Percentiles rank a stretch among this genome's conserved stretches.
Conservation (phyloP, 2,113 vertebrate genomes). For the Paralichthys olivaceus region DNA sequence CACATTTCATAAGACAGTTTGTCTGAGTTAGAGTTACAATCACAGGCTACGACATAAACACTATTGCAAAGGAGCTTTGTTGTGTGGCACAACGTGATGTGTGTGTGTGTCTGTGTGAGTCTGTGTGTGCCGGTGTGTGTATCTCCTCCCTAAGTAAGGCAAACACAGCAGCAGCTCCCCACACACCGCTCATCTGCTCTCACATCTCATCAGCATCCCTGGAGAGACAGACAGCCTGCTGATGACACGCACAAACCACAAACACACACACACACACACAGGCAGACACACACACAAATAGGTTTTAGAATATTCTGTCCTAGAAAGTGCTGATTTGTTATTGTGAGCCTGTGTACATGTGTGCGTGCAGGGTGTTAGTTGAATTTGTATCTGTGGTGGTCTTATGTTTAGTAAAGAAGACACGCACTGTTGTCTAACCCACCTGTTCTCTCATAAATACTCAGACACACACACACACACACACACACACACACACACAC, state of each 20-base stretch:
- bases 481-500: background rate
- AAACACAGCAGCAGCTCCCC: slow-evolving; percentile 37
- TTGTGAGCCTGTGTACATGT: slow-evolving; percentile 11
- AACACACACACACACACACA: slow-evolving; percentile 12
- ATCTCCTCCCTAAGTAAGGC: slow-evolving; percentile 10
- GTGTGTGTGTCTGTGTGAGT: background rate
- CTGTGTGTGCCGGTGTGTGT: background rate
- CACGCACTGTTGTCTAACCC: background rate
- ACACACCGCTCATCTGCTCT: slow-evolving; percentile 10
- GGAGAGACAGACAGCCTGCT: slow-evolving; percentile 19
- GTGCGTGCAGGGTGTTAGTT: background rate
- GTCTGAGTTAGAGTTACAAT: background rate
- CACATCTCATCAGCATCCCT: slow-evolving; percentile 24
- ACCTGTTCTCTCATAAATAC: background rate
- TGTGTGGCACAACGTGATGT: background rate
- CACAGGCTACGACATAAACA: background rate
- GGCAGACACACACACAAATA: slow-evolving; percentile 10
- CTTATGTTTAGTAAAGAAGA: slow-evolving; percentile 26
- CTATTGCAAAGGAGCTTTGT: slow-evolving; percentile 2
- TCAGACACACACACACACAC: slow-evolving; percentile 12
- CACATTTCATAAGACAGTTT: too few relatives aligned
- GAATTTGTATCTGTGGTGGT: slow-evolving; percentile 15
- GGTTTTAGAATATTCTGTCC: slow-evolving; percentile 15
- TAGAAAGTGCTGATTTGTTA: slow-evolving; percentile 9
- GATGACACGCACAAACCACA: slow-evolving; percentile 6